phyloP scores from a whole-genome alignment of 2,113 vertebrate genomes.

The Mobula hypostoma region DNA sequence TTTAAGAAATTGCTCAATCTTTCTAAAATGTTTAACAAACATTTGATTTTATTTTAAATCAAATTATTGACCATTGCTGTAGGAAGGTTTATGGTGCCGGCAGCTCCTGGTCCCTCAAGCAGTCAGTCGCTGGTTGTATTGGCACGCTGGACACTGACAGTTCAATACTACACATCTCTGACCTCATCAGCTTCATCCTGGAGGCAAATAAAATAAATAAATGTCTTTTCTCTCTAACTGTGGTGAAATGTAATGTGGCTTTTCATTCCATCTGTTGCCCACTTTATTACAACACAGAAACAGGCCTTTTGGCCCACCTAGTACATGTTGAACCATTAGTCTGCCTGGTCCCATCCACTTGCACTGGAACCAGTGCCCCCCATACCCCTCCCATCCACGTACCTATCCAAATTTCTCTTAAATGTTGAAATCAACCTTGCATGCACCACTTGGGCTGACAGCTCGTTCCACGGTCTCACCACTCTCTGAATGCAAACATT shows the following conservation, averaged over 20 bases:
- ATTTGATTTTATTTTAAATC: constrained; percentile 24
- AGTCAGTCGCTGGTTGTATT: background rate
- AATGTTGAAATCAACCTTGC: too few species aligned
- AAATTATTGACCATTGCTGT: background rate
- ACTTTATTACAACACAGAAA: too few species aligned
- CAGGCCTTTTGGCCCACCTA: too few species aligned
- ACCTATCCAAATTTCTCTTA: too few species aligned
- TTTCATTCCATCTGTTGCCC: too few species aligned
- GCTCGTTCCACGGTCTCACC: too few species aligned
- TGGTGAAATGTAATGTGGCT: background rate
- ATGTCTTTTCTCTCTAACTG: background rate
- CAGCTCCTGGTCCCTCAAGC: background rate
- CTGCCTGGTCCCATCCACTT: too few species aligned
- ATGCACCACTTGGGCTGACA: too few species aligned
- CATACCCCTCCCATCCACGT: too few species aligned
- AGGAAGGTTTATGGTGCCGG: background rate
- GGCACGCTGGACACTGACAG: background rate
- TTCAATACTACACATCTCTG: background rate
- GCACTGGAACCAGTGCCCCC: too few species aligned
- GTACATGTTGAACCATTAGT: too few species aligned
- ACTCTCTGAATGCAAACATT: too few species aligned
- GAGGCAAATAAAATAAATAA: background rate
- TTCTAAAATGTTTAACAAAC: background rate
- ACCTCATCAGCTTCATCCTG: constrained; percentile 8
- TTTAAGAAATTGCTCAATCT: constrained; percentile 31